Evolutionary conservation across 37 sponge, comb jelly and placozoan species (phyloP).

Genomic region (Diacarnus erythraeanus): DNA sequence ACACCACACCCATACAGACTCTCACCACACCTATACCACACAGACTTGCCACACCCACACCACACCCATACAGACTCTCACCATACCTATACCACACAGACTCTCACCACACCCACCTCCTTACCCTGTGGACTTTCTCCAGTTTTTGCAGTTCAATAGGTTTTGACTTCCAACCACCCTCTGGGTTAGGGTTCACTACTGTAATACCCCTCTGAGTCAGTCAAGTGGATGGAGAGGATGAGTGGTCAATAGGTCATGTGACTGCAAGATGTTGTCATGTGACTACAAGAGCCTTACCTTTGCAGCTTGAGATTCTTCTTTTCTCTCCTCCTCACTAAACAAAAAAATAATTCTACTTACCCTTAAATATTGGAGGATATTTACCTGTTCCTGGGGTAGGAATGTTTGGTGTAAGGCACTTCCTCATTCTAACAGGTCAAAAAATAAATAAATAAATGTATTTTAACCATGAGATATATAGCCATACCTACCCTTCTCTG

Average conservation of each 20-base stretch:
- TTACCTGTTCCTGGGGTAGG: background rate
- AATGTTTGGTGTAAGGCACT: background rate
- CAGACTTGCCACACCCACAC: no score
- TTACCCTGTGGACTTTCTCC: slow-evolving; percentile 51
- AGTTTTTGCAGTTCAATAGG: slow-evolving; percentile 60
- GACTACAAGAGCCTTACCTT: background rate
- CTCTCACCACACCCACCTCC: no score
- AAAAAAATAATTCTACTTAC: background rate
- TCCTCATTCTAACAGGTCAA: background rate
- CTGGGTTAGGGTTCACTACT: slow-evolving; percentile 42
- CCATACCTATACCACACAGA: no score
- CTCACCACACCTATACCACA: no score
- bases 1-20: no score
- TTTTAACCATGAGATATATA: background rate
- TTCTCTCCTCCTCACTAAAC: background rate
- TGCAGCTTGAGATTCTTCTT: background rate
- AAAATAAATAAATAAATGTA: no score
- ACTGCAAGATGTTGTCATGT: no score
- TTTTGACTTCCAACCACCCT: background rate
- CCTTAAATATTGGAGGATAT: background rate
- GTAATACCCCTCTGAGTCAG: slow-evolving; percentile 19
- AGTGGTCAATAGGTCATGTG: background rate
- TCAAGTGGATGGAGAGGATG: slow-evolving; percentile 10
- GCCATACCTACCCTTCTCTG: background rate
- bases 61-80: no score